Conservation (phyloP, 2,888 invertebrate genomes). For the Tenthredo amoena region DNA sequence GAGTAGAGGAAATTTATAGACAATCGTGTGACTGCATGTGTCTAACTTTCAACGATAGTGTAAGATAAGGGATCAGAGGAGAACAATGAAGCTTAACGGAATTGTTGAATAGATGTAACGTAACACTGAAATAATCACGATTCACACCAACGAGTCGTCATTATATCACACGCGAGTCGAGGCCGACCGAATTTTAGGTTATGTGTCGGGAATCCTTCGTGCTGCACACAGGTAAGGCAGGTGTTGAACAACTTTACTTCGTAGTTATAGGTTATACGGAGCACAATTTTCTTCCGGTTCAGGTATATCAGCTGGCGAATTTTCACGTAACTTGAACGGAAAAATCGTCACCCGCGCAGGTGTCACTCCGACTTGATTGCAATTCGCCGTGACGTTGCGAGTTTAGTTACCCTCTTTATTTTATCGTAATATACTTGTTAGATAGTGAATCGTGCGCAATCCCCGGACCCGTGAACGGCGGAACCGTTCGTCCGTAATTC, state of each 20-base stretch:
- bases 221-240: conserved; percentile 16
- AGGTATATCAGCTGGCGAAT: neutral
- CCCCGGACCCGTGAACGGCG: conserved; percentile 43
- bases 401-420: neutral
- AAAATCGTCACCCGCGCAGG: neutral
- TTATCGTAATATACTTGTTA: neutral
- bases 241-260: conserved; percentile 17
- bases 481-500: conserved; percentile 46
- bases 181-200: conserved; percentile 21
- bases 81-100: neutral
- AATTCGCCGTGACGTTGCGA: neutral
- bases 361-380: neutral
- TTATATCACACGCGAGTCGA: conserved; percentile 25
- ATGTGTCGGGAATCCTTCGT: conserved; percentile 17
- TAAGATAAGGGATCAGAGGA: neutral
- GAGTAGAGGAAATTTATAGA: neutral
- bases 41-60: neutral
- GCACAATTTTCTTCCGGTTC: neutral
- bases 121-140: neutral
- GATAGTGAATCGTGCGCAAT: conserved; percentile 18
- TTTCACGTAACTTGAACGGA: neutral
- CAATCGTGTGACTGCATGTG: conserved; percentile 8
- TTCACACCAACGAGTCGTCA: conserved; percentile 7
- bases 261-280: conserved; percentile 21
- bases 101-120: neutral